Evolutionary conservation across 2,888 invertebrate genomes (phyloP).

Genomic region (Pilophorus perplexus): DNA sequence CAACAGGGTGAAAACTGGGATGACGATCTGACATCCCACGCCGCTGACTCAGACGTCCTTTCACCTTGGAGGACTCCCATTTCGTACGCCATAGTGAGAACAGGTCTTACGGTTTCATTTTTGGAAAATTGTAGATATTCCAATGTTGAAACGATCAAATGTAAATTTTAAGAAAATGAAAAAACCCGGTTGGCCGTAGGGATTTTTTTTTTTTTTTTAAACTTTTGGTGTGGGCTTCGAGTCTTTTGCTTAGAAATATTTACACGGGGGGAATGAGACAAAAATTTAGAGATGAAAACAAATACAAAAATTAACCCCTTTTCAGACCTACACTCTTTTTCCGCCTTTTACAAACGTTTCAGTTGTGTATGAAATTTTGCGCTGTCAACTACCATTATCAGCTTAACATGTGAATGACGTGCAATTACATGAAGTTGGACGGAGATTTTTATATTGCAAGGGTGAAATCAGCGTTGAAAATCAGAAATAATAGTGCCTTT

Average conservation of each 20-base stretch:
- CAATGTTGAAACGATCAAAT: slow-evolving; percentile 17
- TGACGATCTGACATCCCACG: too few species aligned
- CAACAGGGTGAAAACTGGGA: too few species aligned
- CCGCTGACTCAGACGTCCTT: too few species aligned
- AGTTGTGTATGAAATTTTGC: not conserved
- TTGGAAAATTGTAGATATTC: too few species aligned
- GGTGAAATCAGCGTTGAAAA: not conserved
- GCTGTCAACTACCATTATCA: slow-evolving; percentile 36
- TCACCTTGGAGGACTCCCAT: too few species aligned
- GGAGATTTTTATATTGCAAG: slow-evolving; percentile 1
- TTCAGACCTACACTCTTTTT: slow-evolving; percentile 38
- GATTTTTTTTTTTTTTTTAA: too few species aligned
- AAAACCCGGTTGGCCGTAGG: not conserved
- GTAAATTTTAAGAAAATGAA: slow-evolving; percentile 2
- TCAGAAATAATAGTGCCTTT: slow-evolving; percentile 39
- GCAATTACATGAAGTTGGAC: slow-evolving; percentile 29
- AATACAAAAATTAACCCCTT: not conserved
- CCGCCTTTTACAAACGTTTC: slow-evolving; percentile 1
- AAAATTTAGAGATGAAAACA: not conserved
- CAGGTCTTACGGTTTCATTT: too few species aligned
- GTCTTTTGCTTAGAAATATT: slow-evolving; percentile 21
- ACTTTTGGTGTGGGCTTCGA: slow-evolving; percentile 1
- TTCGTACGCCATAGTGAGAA: too few species aligned
- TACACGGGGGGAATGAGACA: slow-evolving; percentile 12
- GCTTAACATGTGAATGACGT: slow-evolving; percentile 16